Evolutionary conservation across 2,888 invertebrate species (phyloP), one percentile per base, ranked within the genome.

Genomic region (Ochlodes sylvanus): DNA sequence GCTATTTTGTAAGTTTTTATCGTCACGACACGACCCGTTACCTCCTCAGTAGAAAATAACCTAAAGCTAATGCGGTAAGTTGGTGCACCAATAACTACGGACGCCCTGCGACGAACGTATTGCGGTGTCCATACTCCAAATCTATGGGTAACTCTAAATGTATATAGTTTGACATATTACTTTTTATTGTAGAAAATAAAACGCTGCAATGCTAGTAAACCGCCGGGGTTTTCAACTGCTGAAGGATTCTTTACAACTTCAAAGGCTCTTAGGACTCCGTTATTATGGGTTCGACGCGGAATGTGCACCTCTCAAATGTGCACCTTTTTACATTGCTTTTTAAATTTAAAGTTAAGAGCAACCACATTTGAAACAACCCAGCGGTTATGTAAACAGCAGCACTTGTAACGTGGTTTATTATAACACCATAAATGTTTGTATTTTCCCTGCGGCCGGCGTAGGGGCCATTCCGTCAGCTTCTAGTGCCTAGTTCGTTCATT

Each of bases 401-500:
- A 55, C 55, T 55, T 34, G 55, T 17, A n/a, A 60, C 15, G 2
- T 27, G 1, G 12, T 56, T 2, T 9, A 15, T 27, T 63, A 42
- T n/a, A 34, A 55, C 41, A 44, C 44, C 15, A 32, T 44, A 63
- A 56, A 9, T 54, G 41, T 42, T 52, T 62, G 19, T 38, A 17
- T 52, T 60, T 42, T 15, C 17, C 42, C 7, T 50, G n/a, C 7
- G 34, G n/a, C 12, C n/a, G n/a, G n/a, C n/a, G n/a, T n/a, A 44
- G n/a, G 15, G 44, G 4, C 10, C 47, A 47, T 47, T 47, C 47
- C 17, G 17, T 47, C 19, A 5, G 17, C 17, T 47, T 47, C 17
- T 47, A 17, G 47, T 17, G 17, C 47, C 47, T 10, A 17, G 15
- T 47, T 47, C 2, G 12, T 17, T 10, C 9, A 47, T n/a, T n/a